Percentiles rank a stretch among this genome's conserved stretches.
These are phyloP conservation scores for Apistogramma diplotaenia DNA, from an alignment of 2,113 vertebrate species.

Conservation along the genomic window DNA sequence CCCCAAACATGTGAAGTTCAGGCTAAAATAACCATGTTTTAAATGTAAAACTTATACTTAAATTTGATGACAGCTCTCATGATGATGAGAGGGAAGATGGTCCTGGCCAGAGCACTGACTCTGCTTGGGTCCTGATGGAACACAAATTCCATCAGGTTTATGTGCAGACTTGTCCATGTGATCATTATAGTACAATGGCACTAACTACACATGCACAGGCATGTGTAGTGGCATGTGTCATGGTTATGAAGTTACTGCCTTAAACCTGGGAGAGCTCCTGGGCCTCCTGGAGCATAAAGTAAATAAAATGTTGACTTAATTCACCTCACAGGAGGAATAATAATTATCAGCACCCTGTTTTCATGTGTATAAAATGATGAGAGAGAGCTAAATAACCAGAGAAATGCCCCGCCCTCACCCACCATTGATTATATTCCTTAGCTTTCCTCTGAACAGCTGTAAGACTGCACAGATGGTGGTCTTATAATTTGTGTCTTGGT, in stretches of 20 bases:
- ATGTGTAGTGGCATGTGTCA: too few species aligned
- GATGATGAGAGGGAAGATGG: neutral
- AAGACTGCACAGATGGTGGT: rapidly evolving
- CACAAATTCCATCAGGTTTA: neutral
- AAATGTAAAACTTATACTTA: too few species aligned
- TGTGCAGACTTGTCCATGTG: neutral
- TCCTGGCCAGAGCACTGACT: neutral
- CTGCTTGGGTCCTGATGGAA: neutral
- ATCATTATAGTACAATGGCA: neutral
- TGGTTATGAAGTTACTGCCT: neutral
- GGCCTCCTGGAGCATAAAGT: too few species aligned
- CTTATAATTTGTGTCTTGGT: neutral
- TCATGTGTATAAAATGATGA: neutral
- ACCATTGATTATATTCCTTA: neutral
- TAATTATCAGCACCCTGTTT: neutral
- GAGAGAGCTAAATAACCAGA: neutral
- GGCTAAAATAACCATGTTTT: neutral
- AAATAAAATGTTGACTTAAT: too few species aligned
- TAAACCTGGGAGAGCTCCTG: too few species aligned
- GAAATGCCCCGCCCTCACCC: neutral
- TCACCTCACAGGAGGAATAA: too few species aligned
- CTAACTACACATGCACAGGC: neutral
- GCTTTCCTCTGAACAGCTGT: neutral
- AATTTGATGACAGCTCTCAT: too few species aligned
- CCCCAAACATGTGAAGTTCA: neutral